A percentile compares a stretch with the other conserved stretches of the same genome.
These are phyloP conservation scores for Thera britannica DNA, from an alignment of 2,888 invertebrate species.

Conservation along the genomic window DNA sequence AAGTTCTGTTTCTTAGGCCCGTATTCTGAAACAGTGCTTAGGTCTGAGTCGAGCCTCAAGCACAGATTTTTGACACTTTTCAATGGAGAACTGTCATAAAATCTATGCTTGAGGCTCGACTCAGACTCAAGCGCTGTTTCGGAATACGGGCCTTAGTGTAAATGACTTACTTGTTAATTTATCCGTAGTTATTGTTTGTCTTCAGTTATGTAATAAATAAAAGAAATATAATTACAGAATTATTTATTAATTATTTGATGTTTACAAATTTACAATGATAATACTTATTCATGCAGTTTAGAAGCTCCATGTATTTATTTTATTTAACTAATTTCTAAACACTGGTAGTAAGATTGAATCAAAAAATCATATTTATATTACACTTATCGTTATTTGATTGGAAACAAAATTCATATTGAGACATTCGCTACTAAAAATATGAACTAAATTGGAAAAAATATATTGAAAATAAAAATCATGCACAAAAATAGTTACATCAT, in stretches of 20 bases:
- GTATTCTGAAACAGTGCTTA: too few species aligned
- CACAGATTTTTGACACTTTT: too few species aligned
- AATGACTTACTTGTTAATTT: too few species aligned
- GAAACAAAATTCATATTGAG: constrained; percentile 1
- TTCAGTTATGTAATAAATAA: not conserved
- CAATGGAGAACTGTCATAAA: too few species aligned
- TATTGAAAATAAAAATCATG: constrained; percentile 17
- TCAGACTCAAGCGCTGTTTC: too few species aligned
- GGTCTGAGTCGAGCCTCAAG: too few species aligned
- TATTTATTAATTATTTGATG: constrained; percentile 4
- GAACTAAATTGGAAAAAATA: constrained; percentile 3
- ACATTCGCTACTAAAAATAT: constrained; percentile 9
- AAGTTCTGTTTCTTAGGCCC: too few species aligned
- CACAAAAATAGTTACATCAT: constrained; percentile 5
- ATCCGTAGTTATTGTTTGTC: not conserved
- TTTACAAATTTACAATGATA: constrained; percentile 10
- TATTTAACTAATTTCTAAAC: constrained; percentile 21
- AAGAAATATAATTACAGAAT: not conserved
- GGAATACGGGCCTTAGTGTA: too few species aligned
- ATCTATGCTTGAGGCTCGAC: too few species aligned
- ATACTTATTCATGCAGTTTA: constrained; percentile 22
- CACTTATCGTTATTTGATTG: constrained; percentile 6
- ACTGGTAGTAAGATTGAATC: constrained; percentile 25
- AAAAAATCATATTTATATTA: constrained; percentile 29
- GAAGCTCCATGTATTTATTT: constrained; percentile 33